Evolutionary conservation across 2,888 invertebrate species (phyloP), one percentile per base, ranked within the genome.

Genomic region (Phalangium opilio): DNA sequence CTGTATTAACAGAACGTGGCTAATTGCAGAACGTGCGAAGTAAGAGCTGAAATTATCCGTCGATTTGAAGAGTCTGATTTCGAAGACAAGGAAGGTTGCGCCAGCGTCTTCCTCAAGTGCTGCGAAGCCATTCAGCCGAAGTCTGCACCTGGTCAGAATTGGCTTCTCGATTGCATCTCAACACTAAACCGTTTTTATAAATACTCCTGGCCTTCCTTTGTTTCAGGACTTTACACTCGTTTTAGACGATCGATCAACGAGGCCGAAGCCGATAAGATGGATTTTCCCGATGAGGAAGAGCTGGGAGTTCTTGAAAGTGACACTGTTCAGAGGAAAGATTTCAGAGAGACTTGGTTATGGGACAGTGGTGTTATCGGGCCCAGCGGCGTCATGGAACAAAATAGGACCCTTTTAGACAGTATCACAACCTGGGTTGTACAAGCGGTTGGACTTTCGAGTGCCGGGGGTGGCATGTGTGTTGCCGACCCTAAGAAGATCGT

Each of bases 371-470:
- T 35, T 19, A 43, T 58, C 14, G 49, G 52, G 50, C 45, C 46
- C 8, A 51, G 45, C n/a, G 38, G 44, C 8, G 32, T 32, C 14
- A 35, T 41, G 12, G 48, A 45, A 20, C 33, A 45, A 32, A 32
- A 11, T 1, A 34, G 50, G 3, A 56, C 50, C 17, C 38, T 55
- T 12, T 58, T 58, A 5, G 57, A 58, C 41, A 57, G 58, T 8
- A 58, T 58, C 14, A 58, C 58, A 11, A 53, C 55, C 3, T 58
- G 58, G 58, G 45, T 50, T 3, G 33, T 58, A 10, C 48, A 50
- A 33, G 55, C 53, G 7, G 45, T 58, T 5, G 51, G 56, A 1
- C 41, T 58, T 2, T 53, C 53, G 2, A 42, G 39, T 2, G 10
- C 38, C 1, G 35, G 49, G 12, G 27, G 27, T 7, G 57, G 57